phyloP scores from a whole-genome alignment of 2,888 invertebrate species.

The Microplitis deprimator region DNA sequence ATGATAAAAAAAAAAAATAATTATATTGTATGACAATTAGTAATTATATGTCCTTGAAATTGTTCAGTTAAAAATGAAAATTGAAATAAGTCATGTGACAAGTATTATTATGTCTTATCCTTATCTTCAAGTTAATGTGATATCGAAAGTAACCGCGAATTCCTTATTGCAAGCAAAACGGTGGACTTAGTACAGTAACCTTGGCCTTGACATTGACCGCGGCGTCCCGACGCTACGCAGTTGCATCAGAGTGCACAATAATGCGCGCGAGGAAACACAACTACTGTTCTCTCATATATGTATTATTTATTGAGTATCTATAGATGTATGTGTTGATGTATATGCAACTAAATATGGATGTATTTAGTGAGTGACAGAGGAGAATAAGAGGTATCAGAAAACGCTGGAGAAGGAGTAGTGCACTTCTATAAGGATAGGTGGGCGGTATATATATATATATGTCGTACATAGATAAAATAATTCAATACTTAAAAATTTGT shows the following conservation, averaged over 20 bases:
- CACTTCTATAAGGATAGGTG: slow-evolving; percentile 40
- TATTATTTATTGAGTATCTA: not conserved
- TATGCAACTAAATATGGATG: not conserved
- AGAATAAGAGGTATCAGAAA: slow-evolving; percentile 23
- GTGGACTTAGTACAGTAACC: slow-evolving; percentile 50
- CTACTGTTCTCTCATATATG: not conserved
- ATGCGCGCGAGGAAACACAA: slow-evolving; percentile 26
- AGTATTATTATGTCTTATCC: not conserved
- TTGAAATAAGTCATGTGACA: not conserved
- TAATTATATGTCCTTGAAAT: not conserved
- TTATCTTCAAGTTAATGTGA: not conserved
- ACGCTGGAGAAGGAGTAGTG: slow-evolving; percentile 3
- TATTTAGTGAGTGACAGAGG: slow-evolving; percentile 25
- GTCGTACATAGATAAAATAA: slow-evolving; percentile 40
- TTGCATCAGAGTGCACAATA: slow-evolving; percentile 61
- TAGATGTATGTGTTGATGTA: not conserved
- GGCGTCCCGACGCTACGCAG: slow-evolving; percentile 69
- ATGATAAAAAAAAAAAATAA: not conserved
- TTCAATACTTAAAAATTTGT: slow-evolving; percentile 20
- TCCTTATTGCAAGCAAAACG: slow-evolving; percentile 24
- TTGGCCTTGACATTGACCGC: slow-evolving; percentile 69
- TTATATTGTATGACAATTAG: not conserved
- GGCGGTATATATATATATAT: slow-evolving; percentile 25
- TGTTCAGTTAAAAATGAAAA: not conserved
- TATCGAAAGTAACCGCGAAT: slow-evolving; percentile 26